Percentiles rank a stretch among this genome's conserved stretches.
These are phyloP conservation scores for Ailurus styani DNA, from an alignment of 2,113 vertebrate species.

Conservation along the genomic window DNA sequence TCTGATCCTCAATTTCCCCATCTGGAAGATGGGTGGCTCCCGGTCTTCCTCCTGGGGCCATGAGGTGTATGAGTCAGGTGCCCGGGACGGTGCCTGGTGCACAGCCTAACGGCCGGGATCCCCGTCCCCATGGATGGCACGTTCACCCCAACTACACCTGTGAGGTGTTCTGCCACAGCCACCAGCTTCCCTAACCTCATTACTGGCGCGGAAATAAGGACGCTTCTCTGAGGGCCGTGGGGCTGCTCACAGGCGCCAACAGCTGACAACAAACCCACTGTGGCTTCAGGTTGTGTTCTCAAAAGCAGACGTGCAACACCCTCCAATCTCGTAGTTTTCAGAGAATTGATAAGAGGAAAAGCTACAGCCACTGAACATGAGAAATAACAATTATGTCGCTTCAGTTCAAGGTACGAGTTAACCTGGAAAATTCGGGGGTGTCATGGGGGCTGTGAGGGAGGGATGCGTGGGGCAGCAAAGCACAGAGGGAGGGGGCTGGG, in stretches of 20 bases:
- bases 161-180: rapidly evolving
- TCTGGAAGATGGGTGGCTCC: neutral
- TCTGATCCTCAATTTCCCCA: neutral
- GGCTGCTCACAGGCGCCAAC: neutral
- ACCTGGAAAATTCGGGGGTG: neutral
- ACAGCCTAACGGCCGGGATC: neutral
- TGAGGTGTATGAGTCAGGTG: rapidly evolving
- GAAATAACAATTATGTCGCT: rapidly evolving
- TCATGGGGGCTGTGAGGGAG: no score
- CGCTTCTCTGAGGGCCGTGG: neutral
- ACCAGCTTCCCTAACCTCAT: rapidly evolving
- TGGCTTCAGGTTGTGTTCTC: neutral
- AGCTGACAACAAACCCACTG: neutral
- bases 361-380: rapidly evolving
- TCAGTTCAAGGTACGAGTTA: neutral
- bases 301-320: neutral
- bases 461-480: neutral
- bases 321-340: neutral
- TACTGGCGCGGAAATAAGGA: neutral
- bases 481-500: rapidly evolving
- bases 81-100: rapidly evolving
- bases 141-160: rapidly evolving
- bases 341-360: neutral
- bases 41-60: rapidly evolving
- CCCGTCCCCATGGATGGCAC: rapidly evolving